Percentiles rank a stretch among this genome's conserved stretches.
These are phyloP conservation scores for Neodontobutis hainanensis DNA, from an alignment of 2,113 vertebrate species.

Conservation along the genomic window DNA sequence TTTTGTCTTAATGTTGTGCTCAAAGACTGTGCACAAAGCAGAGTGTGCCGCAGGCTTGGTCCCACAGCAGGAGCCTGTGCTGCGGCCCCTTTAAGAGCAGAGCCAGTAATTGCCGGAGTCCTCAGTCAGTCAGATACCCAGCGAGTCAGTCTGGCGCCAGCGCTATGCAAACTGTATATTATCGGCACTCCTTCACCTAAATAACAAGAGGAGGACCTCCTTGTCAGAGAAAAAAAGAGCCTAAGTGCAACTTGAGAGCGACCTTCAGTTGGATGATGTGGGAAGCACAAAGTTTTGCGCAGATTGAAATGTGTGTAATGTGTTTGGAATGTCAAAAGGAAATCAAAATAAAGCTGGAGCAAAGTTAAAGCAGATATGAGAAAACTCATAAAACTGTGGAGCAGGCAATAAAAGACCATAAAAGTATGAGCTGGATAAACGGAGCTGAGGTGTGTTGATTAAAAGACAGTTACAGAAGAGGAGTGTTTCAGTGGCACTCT, in stretches of 20 bases:
- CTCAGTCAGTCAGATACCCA: constrained; percentile 85
- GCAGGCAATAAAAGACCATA: constrained; percentile 4
- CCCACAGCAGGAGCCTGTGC: constrained; percentile 52
- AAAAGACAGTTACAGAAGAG: no score
- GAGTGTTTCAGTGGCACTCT: no score
- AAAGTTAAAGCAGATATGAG: constrained; percentile 13
- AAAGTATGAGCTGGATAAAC: neutral
- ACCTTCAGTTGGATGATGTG: constrained; percentile 80
- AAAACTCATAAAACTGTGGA: constrained; percentile 21
- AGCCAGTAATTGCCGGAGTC: constrained; percentile 78
- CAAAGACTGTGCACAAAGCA: neutral
- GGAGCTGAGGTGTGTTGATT: no score
- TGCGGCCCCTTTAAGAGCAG: constrained; percentile 86
- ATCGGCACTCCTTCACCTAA: constrained; percentile 90
- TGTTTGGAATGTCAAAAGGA: constrained; percentile 52
- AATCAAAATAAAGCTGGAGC: constrained; percentile 26
- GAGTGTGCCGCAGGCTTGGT: constrained; percentile 19
- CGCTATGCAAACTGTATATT: constrained; percentile 89
- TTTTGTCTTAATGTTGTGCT: neutral
- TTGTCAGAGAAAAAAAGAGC: constrained; percentile 70
- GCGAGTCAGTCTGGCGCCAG: constrained; percentile 91
- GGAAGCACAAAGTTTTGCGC: constrained; percentile 42
- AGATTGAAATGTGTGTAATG: constrained; percentile 54
- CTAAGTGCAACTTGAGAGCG: constrained; percentile 81
- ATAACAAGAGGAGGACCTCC: constrained; percentile 82